These are phyloP conservation scores for Morinoia aosen DNA, from an alignment of 2,888 invertebrate genomes.

Conservation along the genomic window DNA sequence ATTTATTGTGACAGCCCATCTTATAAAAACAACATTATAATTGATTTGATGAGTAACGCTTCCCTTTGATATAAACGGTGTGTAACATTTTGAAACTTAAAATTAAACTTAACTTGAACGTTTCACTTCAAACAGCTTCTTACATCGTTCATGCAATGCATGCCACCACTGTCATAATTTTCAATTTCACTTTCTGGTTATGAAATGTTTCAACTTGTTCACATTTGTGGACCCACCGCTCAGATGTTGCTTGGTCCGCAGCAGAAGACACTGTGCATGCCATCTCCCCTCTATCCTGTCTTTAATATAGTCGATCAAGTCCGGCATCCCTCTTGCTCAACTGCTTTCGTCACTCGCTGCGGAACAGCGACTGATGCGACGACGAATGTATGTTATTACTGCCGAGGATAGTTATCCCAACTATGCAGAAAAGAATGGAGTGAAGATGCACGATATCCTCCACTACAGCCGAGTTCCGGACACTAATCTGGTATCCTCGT, in stretches of 20 bases:
- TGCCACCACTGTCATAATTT: neutral
- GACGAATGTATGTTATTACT: neutral
- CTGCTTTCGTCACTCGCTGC: neutral
- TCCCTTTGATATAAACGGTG: too few species aligned
- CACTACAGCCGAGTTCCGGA: neutral
- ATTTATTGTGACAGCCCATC: too few species aligned
- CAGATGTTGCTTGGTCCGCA: neutral
- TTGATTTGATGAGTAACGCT: too few species aligned
- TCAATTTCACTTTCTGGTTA: neutral
- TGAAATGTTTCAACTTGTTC: neutral
- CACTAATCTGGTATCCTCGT: neutral
- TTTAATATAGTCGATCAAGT: constrained; percentile 27
- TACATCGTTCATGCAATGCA: neutral
- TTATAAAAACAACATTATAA: too few species aligned
- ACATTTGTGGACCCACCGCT: neutral
- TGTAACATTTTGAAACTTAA: neutral
- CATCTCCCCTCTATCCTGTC: neutral
- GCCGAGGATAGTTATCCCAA: neutral
- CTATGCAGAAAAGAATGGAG: neutral
- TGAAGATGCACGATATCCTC: neutral
- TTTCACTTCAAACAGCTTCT: neutral
- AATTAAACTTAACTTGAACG: neutral
- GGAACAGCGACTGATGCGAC: neutral
- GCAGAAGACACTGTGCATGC: neutral
- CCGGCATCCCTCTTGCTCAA: constrained; percentile 16